These are phyloP conservation scores for Silurus aristotelis DNA, from an alignment of 2,797 vertebrate genomes.

Conservation along the genomic window DNA sequence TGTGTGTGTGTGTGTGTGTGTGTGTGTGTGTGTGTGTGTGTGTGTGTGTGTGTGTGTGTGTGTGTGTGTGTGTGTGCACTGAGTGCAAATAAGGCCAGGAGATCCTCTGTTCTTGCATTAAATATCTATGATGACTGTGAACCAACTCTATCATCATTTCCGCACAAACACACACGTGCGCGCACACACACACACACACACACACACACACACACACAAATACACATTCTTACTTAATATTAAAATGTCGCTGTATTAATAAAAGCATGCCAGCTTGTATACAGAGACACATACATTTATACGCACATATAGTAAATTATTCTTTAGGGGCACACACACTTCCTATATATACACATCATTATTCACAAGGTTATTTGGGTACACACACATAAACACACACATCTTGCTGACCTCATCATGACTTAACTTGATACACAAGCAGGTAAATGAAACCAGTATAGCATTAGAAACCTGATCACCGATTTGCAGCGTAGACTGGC, in stretches of 20 bases:
- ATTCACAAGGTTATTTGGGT: background rate
- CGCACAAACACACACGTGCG: slow-evolving; percentile 57
- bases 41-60: background rate
- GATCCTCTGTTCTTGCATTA: slow-evolving; percentile 56
- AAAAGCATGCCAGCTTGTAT: background rate
- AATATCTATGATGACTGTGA: slow-evolving; percentile 62
- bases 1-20: background rate
- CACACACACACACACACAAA: background rate
- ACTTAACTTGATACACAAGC: slow-evolving; percentile 23
- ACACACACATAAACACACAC: background rate
- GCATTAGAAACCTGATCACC: slow-evolving; percentile 3
- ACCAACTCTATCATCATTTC: slow-evolving; percentile 54
- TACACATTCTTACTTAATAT: too few species aligned
- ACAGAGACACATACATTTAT: background rate
- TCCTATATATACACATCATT: slow-evolving; percentile 5
- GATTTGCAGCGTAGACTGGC: background rate
- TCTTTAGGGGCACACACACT: background rate
- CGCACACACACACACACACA: background rate
- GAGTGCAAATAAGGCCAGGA: slow-evolving; percentile 29
- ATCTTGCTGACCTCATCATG: slow-evolving; percentile 28
- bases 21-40: background rate
- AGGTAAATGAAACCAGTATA: slow-evolving; percentile 23
- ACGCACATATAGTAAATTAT: background rate
- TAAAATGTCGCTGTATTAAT: background rate
- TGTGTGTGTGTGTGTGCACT: slow-evolving; percentile 3